Evolutionary conservation across 1,140 invertebrate species (phyloP).

Genomic region (Idris sp.): DNA sequence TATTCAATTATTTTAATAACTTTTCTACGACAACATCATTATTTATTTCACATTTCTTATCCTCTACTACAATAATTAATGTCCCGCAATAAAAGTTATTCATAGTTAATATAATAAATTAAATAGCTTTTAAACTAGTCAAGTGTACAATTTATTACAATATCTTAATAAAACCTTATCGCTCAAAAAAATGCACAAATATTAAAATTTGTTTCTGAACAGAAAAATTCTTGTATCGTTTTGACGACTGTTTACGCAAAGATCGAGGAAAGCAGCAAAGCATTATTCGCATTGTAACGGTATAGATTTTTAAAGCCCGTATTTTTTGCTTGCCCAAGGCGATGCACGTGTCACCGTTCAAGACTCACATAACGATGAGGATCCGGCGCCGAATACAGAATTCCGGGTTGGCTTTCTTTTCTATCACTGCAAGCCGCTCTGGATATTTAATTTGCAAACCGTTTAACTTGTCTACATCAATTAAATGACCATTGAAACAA

Average conservation of each 20-base stretch:
- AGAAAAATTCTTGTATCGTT: constrained; percentile 41
- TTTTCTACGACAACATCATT: no score
- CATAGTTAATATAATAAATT: no score
- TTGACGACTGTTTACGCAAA: constrained; percentile 54
- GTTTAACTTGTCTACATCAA: constrained; percentile 1
- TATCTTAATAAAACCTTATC: no score
- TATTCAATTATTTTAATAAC: no score
- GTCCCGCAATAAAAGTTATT: no score
- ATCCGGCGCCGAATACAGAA: constrained; percentile 60
- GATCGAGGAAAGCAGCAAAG: constrained; percentile 55
- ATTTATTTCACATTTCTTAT: no score
- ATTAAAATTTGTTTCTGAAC: constrained; percentile 20
- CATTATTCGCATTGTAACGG: constrained; percentile 62
- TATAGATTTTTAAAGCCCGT: constrained; percentile 62
- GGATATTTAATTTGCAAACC: constrained; percentile 34
- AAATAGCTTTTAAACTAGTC: no score
- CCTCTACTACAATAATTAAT: no score
- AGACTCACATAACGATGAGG: constrained; percentile 62
- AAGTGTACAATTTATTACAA: no score
- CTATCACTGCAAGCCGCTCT: constrained; percentile 34
- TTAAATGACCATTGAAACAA: no score
- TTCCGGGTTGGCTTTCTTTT: constrained; percentile 60
- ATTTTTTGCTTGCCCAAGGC: constrained; percentile 60
- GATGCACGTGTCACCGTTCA: constrained; percentile 58
- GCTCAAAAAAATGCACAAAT: no score